These are phyloP conservation scores for Diadumene lineata DNA, from an alignment of 92 coral and sea anemone species.

Conservation along the genomic window DNA sequence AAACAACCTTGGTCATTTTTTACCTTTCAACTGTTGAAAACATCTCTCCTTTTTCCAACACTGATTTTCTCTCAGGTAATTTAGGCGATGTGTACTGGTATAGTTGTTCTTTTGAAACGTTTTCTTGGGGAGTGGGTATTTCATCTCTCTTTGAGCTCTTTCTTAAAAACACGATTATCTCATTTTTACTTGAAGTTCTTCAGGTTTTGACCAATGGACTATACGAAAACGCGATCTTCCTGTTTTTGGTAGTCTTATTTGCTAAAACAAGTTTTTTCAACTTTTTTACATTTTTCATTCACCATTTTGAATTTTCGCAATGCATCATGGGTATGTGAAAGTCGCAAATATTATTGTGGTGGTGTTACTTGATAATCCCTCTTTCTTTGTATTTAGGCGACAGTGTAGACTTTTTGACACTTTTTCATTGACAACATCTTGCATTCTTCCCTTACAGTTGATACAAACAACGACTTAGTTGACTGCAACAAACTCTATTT, in stretches of 20 bases:
- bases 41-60: slow-evolving; percentile 42
- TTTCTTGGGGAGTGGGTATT: slow-evolving; percentile 20
- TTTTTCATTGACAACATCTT: no score
- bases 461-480: no score
- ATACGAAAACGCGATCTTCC: neutral
- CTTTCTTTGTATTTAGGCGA: no score
- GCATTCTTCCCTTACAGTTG: no score
- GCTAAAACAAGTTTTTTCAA: no score
- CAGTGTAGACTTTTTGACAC: no score
- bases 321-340: neutral
- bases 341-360: no score
- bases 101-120: slow-evolving; percentile 24
- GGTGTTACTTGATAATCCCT: no score
- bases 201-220: neutral
- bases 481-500: no score
- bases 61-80: slow-evolving; percentile 36
- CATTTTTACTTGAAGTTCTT: neutral
- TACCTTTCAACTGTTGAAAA: slow-evolving; percentile 40
- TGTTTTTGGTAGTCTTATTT: neutral
- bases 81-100: slow-evolving; percentile 17
- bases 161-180: slow-evolving; percentile 14
- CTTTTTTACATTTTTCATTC: neutral
- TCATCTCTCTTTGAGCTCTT: slow-evolving; percentile 12
- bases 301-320: slow-evolving; percentile 2
- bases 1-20: no score